Evolutionary conservation across 2,113 vertebrate species (phyloP).

Genomic region (Leuciscus idus): DNA sequence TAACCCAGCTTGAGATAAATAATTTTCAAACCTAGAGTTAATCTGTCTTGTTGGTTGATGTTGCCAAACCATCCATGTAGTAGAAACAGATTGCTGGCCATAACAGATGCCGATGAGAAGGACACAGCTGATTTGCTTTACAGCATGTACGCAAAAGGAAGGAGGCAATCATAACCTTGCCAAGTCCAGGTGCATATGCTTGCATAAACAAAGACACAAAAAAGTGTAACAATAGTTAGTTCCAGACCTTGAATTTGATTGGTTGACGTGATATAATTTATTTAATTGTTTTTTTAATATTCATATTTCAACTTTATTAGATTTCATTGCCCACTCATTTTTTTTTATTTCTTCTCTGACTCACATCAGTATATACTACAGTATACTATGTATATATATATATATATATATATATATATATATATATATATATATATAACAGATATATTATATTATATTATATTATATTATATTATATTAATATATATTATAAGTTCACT

Average conservation of each 20-base stretch:
- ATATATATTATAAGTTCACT: neutral
- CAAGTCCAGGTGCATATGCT: constrained; percentile 15
- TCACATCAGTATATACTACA: no score
- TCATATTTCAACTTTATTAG: no score
- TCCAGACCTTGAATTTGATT: neutral
- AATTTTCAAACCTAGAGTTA: neutral
- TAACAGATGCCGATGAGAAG: constrained; percentile 17
- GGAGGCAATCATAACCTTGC: neutral
- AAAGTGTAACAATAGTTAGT: neutral
- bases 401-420: no score
- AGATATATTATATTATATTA: no score
- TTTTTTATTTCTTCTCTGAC: no score
- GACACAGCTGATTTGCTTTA: constrained; percentile 11
- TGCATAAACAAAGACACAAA: neutral
- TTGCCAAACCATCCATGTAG: constrained; percentile 5
- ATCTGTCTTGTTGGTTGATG: constrained; percentile 24
- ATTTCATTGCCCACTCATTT: no score
- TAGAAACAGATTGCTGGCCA: constrained; percentile 14
- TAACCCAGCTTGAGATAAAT: neutral
- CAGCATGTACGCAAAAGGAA: neutral
- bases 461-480: no score
- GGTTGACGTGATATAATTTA: neutral
- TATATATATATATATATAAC: no score
- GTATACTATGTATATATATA: no score
- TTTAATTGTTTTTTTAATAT: neutral